phyloP scores from a whole-genome alignment of 2,797 vertebrate species.

The Antrozous pallidus region DNA sequence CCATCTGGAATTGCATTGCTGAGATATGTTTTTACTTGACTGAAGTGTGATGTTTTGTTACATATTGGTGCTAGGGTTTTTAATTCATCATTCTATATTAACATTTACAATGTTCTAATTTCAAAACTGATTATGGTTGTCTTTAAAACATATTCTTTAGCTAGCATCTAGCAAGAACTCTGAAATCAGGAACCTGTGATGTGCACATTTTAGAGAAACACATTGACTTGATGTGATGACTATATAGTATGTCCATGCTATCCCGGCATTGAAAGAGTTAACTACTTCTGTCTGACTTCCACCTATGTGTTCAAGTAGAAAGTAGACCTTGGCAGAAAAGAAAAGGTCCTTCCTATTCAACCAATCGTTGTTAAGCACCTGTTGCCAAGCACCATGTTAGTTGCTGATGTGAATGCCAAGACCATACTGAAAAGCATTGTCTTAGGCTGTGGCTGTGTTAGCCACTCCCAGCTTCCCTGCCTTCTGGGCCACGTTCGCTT shows the following conservation, averaged over 20 bases:
- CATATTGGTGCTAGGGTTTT: slow-evolving; percentile 4
- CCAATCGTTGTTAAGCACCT: slow-evolving; percentile 53
- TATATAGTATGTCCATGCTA: background rate
- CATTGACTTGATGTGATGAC: background rate
- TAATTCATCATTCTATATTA: slow-evolving; percentile 35
- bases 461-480: slow-evolving; percentile 32
- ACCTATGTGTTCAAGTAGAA: slow-evolving; percentile 57
- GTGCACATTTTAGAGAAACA: slow-evolving; percentile 49
- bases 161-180: background rate
- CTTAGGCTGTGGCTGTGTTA: slow-evolving; percentile 35
- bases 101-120: slow-evolving; percentile 6
- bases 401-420: slow-evolving; percentile 45
- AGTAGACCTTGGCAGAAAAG: slow-evolving; percentile 50
- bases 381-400: slow-evolving; percentile 46
- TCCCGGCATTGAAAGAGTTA: slow-evolving; percentile 80
- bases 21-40: slow-evolving; percentile 31
- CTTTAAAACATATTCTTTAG: background rate
- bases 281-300: slow-evolving; percentile 83
- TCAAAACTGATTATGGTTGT: slow-evolving; percentile 38
- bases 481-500: slow-evolving; percentile 12
- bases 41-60: slow-evolving; percentile 31
- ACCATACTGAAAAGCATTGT: slow-evolving; percentile 36
- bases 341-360: slow-evolving; percentile 42
- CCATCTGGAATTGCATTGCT: background rate
- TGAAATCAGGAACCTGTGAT: slow-evolving; percentile 29